These are phyloP conservation scores for Andrena dorsata DNA, from an alignment of 2,888 invertebrate species.

Conservation along the genomic window DNA sequence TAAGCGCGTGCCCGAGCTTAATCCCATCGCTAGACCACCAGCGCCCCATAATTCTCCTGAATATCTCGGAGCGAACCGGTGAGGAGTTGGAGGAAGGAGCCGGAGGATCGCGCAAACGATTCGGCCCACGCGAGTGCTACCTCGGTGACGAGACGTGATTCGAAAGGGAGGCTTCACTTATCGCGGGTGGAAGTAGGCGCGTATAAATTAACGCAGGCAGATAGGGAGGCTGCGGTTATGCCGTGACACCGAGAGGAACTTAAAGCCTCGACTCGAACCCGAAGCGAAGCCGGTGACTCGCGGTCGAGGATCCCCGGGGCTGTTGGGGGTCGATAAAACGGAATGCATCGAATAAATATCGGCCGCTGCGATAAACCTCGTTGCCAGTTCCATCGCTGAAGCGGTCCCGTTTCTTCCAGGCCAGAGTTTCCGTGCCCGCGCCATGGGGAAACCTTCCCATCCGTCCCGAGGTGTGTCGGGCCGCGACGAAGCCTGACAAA, in stretches of 20 bases:
- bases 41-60: not conserved
- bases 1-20: not conserved
- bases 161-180: slow-evolving; percentile 56
- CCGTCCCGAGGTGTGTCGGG: not conserved
- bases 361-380: slow-evolving; percentile 45
- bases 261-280: slow-evolving; percentile 12
- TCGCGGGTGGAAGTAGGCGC: slow-evolving; percentile 66
- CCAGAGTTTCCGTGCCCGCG: not conserved
- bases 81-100: not conserved
- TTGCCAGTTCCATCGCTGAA: not conserved
- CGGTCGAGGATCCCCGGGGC: slow-evolving; percentile 34
- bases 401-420: slow-evolving; percentile 20
- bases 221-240: slow-evolving; percentile 54
- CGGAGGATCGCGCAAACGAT: slow-evolving; percentile 12
- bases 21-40: not conserved
- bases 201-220: slow-evolving; percentile 69
- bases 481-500: slow-evolving; percentile 3
- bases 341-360: slow-evolving; percentile 68
- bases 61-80: not conserved
- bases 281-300: slow-evolving; percentile 29
- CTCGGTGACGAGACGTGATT: slow-evolving; percentile 62
- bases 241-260: slow-evolving; percentile 59
- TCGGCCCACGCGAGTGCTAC: slow-evolving; percentile 65
- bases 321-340: slow-evolving; percentile 63
- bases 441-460: slow-evolving; percentile 31